Conservation (phyloP, 2,888 invertebrate species). For the Ophion ventricosus region DNA sequence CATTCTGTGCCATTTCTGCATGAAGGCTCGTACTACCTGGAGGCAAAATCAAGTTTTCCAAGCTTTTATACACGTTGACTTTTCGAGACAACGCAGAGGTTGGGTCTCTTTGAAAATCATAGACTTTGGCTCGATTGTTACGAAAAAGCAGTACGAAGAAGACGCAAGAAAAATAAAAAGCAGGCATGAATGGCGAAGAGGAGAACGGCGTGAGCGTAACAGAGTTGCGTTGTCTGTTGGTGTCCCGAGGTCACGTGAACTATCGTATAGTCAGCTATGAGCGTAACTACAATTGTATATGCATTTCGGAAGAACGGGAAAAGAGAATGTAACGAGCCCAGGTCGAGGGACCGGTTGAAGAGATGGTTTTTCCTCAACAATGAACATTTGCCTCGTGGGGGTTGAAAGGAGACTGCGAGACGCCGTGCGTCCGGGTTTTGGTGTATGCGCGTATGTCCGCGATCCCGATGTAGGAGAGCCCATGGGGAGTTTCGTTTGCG, state of each 20-base stretch:
- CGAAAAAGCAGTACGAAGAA: slow-evolving; percentile 28
- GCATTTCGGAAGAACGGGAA: slow-evolving; percentile 60
- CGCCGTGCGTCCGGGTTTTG: slow-evolving; percentile 38
- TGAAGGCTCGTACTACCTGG: background rate
- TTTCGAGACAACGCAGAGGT: slow-evolving; percentile 21
- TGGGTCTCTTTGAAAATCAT: slow-evolving; percentile 25
- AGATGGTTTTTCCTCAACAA: slow-evolving; percentile 76
- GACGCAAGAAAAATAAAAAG: slow-evolving; percentile 34
- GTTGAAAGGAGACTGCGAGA: slow-evolving; percentile 63
- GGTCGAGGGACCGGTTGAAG: slow-evolving; percentile 71
- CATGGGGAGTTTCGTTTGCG: slow-evolving; percentile 58
- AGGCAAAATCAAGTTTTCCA: slow-evolving; percentile 11
- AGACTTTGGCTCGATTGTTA: slow-evolving; percentile 36
- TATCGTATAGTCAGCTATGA: slow-evolving; percentile 18
- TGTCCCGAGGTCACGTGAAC: slow-evolving; percentile 56
- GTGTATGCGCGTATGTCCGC: slow-evolving; percentile 26
- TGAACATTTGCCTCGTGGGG: slow-evolving; percentile 57
- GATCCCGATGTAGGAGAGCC: slow-evolving; percentile 41
- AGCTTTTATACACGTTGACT: slow-evolving; percentile 28
- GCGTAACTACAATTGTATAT: slow-evolving; percentile 27
- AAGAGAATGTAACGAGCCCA: slow-evolving; percentile 75
- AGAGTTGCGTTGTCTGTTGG: slow-evolving; percentile 45
- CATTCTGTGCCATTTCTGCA: background rate
- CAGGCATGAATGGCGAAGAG: slow-evolving; percentile 44
- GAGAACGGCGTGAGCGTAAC: slow-evolving; percentile 38